Evolutionary conservation across 1,140 invertebrate species (phyloP), one percentile per base, ranked within the genome.

Genomic region (Drosophila arizonae): DNA sequence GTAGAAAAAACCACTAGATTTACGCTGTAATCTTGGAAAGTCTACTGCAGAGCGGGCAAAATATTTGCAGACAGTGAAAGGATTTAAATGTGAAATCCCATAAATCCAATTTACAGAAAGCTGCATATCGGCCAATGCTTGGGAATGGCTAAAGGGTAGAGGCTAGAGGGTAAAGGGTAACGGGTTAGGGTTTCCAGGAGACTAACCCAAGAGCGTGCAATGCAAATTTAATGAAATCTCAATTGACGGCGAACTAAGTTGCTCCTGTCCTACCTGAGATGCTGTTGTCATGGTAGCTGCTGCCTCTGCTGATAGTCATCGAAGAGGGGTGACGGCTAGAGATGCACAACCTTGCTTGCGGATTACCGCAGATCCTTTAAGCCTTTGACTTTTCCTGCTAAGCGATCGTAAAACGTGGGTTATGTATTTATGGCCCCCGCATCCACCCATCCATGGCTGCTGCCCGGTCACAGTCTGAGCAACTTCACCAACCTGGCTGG

Each of bases 91-190:
- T 66, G 79, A 90, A 90, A 75, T 79, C 82, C 72, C 73, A 72
- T 78, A 87, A 90, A 91, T 91, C 90, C 90, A 91, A 90, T 91
- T 91, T 90, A 91, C 67, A 90, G 77, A 85, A 90, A 90, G 82
- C 89, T 90, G 79, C 88, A 88, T 82, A 90, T 75, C 84, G 84
- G 67, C 46, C 64, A 70, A 26, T 33, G 56, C 8, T 33, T 63
- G 76, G 8, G 24, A 24, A 65, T 26, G 9, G 15, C 1, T 75
- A 75, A 81, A 11, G 57, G 45, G 41, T 55, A 43, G 43, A 6
- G 45, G 28, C 5, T 5, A 17, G 2, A 46, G 43, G n/a, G 15
- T 77, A 75, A 39, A 50, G 33, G 28, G n/a, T 17, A 46, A 33
- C 33, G 43, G 43, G 43, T 46, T 46, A 46, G 15, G 43, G 43